Percentiles rank a stretch among this genome's conserved stretches.
Evolutionary conservation across 2,888 invertebrate species (phyloP).

Genomic region (Scaeva pyrastri): DNA sequence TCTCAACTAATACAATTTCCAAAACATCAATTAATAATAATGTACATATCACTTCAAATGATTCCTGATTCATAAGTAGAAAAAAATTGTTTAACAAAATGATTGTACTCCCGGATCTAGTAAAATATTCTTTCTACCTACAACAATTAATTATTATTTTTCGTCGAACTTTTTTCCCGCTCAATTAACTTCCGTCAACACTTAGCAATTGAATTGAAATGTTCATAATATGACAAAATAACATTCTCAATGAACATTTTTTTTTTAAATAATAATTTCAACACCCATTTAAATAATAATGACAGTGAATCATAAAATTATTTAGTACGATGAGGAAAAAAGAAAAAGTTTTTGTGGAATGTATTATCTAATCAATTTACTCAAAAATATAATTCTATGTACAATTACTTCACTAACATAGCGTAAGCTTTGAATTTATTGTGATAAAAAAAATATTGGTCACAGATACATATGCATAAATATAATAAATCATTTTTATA

Average conservation of each 20-base stretch:
- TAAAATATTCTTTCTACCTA: not conserved
- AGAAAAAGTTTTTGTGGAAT: not conserved
- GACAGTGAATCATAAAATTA: slow-evolving; percentile 42
- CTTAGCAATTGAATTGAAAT: not conserved
- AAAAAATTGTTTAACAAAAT: too few relatives aligned
- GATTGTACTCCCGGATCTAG: not conserved
- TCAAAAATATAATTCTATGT: not conserved
- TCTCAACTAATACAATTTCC: too few relatives aligned
- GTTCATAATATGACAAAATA: slow-evolving; percentile 9
- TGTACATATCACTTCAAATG: too few relatives aligned
- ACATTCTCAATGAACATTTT: slow-evolving; percentile 36
- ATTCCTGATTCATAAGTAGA: too few relatives aligned
- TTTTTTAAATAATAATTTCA: slow-evolving; percentile 41
- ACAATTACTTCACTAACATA: slow-evolving; percentile 37
- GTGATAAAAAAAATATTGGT: slow-evolving; percentile 23
- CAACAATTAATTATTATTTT: not conserved
- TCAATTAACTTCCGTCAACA: slow-evolving; percentile 51
- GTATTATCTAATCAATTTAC: slow-evolving; percentile 14
- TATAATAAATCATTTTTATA: slow-evolving; percentile 29
- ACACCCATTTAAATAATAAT: slow-evolving; percentile 36
- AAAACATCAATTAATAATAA: too few relatives aligned
- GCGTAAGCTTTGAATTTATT: slow-evolving; percentile 11
- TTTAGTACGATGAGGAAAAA: not conserved
- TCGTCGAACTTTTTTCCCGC: not conserved
- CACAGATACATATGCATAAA: not conserved